phyloP scores from a whole-genome alignment of 2,113 vertebrate genomes.

The Bagarius yarrelli region DNA sequence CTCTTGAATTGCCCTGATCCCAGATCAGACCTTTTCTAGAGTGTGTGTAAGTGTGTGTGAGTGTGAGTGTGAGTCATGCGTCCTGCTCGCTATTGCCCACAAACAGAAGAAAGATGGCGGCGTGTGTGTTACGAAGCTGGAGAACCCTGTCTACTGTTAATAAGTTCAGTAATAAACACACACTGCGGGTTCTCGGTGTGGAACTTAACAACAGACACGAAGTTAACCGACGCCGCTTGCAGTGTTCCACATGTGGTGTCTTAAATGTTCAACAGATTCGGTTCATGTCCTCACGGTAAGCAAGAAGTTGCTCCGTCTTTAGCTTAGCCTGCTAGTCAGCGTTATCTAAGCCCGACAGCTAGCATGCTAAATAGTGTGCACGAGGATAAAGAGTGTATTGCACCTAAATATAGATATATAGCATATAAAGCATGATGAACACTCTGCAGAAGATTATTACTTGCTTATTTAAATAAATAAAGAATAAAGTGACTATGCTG shows the following conservation, averaged over 20 bases:
- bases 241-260: conserved; percentile 40
- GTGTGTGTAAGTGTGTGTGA: not conserved
- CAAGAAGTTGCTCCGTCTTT: conserved; percentile 29
- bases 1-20: not conserved
- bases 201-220: conserved; percentile 43
- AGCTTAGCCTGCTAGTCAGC: not conserved
- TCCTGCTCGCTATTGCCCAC: too few relatives aligned
- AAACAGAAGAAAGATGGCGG: conserved; percentile 55
- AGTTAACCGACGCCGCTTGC: conserved; percentile 20
- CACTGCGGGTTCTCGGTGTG: conserved; percentile 38
- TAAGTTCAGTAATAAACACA: conserved; percentile 46
- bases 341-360: not conserved
- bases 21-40: not conserved
- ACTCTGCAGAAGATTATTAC: not conserved
- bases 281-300: conserved; percentile 61
- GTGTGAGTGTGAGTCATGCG: too few relatives aligned
- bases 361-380: not conserved
- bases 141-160: conserved; percentile 47
- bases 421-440: not conserved
- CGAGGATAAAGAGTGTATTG: not conserved
- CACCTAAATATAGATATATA: not conserved
- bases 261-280: conserved; percentile 49
- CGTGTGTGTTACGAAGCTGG: conserved; percentile 51
- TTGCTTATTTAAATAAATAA: too few relatives aligned
- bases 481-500: not conserved